Percentiles rank a stretch among this genome's conserved stretches.
phyloP scores from a whole-genome alignment of 2,797 vertebrate genomes.

The Lithobates sylvaticus region DNA sequence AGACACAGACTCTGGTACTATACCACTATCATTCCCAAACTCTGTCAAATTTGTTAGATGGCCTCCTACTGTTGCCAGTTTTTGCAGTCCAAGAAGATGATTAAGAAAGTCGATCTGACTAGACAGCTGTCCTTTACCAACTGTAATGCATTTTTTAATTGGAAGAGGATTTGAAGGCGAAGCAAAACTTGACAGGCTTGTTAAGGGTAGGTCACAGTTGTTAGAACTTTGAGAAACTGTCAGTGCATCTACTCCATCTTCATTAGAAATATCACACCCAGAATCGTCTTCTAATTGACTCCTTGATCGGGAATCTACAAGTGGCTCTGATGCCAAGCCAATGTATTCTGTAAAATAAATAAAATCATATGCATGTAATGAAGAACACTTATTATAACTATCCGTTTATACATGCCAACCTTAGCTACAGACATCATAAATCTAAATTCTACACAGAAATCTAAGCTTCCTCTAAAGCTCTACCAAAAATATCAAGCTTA shows the following conservation, averaged over 20 bases:
- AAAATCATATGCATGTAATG: background rate
- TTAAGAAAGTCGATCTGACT: conserved; percentile 84
- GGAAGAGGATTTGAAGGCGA: conserved; percentile 52
- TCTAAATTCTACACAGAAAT: too few species aligned
- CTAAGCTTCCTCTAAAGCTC: too few species aligned
- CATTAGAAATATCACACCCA: conserved; percentile 76
- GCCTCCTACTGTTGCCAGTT: conserved; percentile 65
- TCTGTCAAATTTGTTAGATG: conserved; percentile 70
- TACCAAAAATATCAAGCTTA: too few species aligned
- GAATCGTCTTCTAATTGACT: conserved; percentile 77
- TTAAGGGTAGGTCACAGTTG: conserved; percentile 10
- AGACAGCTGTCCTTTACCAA: conserved; percentile 62
- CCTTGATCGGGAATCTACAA: conserved; percentile 14
- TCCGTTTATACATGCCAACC: too few species aligned
- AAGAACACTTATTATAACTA: too few species aligned
- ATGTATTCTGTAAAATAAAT: conserved; percentile 1
- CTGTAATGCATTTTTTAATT: conserved; percentile 48
- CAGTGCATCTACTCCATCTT: conserved; percentile 65
- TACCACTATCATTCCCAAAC: conserved; percentile 70
- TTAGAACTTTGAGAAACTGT: conserved; percentile 63
- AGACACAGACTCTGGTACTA: conserved; percentile 78
- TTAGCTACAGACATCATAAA: too few species aligned
- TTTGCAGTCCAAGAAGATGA: conserved; percentile 78
- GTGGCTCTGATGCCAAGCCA: background rate
- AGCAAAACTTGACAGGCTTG: conserved; percentile 38